phyloP scores from a whole-genome alignment of 2,113 vertebrate genomes.

The Colossoma macropomum region DNA sequence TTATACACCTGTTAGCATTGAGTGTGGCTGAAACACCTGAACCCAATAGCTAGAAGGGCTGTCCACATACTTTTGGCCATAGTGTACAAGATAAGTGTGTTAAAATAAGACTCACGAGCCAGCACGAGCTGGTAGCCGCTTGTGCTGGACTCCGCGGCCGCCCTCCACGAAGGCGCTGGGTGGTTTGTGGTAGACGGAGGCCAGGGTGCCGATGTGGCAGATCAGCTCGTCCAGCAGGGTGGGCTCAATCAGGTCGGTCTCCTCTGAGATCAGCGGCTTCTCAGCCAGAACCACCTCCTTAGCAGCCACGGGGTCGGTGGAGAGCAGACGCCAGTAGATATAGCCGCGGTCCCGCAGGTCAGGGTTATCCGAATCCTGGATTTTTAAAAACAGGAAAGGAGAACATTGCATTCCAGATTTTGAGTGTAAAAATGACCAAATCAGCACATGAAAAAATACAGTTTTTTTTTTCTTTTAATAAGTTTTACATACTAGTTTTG shows the following conservation, averaged over 20 bases:
- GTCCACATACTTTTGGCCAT: too few relatives aligned
- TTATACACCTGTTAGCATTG: too few relatives aligned
- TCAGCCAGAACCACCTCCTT: conserved; percentile 98
- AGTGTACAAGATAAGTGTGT: too few relatives aligned
- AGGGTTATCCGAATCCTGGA: conserved; percentile 94
- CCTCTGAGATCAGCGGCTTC: conserved; percentile 97
- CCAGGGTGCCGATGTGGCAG: conserved; percentile 96
- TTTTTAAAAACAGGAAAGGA: not conserved
- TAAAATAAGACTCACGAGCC: conserved; percentile 88
- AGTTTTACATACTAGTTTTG: too few relatives aligned
- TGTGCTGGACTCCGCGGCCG: conserved; percentile 91
- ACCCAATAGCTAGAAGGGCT: too few relatives aligned
- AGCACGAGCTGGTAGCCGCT: conserved; percentile 85
- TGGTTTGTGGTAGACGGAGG: conserved; percentile 97
- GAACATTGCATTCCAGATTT: too few relatives aligned
- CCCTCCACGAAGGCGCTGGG: conserved; percentile 97
- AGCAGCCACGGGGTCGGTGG: conserved; percentile 95
- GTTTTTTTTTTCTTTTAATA: too few relatives aligned
- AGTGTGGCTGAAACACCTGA: too few relatives aligned
- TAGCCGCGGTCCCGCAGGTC: conserved; percentile 96
- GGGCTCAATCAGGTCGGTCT: conserved; percentile 97
- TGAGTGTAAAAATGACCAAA: too few relatives aligned
- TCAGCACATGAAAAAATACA: too few relatives aligned
- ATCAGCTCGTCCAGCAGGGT: conserved; percentile 96
- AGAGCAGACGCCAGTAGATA: conserved; percentile 99